A percentile compares a stretch with the other conserved stretches of the same genome.
Conservation (phyloP, 2,113 vertebrate species). For the Chlorodrepanis virens region DNA sequence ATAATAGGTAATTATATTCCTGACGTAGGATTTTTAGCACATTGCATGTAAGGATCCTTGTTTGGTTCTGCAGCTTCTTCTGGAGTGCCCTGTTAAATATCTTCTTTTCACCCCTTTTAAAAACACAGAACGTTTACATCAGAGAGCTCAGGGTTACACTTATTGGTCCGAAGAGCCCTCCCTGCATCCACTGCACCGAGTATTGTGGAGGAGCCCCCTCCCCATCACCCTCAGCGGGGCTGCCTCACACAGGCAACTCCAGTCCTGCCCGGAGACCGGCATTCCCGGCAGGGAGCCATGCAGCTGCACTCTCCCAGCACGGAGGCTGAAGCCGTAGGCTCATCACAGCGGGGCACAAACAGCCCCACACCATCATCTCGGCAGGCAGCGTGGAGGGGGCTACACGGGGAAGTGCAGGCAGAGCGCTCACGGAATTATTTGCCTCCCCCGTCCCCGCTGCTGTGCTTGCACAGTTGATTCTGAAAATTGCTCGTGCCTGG, state of each 20-base stretch:
- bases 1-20: conserved; percentile 40
- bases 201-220: background rate
- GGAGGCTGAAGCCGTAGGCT: accelerated
- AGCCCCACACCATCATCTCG: accelerated
- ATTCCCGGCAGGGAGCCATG: accelerated
- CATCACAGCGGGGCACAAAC: accelerated
- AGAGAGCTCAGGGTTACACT: background rate
- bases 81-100: background rate
- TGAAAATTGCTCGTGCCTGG: background rate
- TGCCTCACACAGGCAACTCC: background rate
- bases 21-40: background rate
- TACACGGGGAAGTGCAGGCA: background rate
- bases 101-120: background rate
- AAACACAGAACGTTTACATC: background rate
- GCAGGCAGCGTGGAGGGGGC: accelerated
- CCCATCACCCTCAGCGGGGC: background rate
- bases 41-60: background rate
- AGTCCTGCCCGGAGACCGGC: background rate
- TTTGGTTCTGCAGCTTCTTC: background rate
- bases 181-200: accelerated
- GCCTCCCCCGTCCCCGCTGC: background rate
- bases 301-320: background rate
- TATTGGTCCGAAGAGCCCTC: background rate
- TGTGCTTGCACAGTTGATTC: background rate
- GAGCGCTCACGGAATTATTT: accelerated